phyloP scores from a whole-genome alignment of 2,113 vertebrate species.

The Dipodomys spectabilis region DNA sequence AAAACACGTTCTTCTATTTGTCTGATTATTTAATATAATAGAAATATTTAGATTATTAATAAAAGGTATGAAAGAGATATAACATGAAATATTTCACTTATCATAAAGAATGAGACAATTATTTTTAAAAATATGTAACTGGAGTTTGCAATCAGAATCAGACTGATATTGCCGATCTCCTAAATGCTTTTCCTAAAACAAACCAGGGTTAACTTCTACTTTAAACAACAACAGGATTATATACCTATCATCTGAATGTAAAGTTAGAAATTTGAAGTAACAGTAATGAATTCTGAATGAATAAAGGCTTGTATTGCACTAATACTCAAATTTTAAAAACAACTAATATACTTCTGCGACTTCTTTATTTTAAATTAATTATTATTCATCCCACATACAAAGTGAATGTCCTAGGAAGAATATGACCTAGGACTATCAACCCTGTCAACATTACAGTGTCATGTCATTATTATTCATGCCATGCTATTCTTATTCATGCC shows the following conservation, averaged over 20 bases:
- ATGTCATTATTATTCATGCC: neutral
- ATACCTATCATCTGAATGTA: neutral
- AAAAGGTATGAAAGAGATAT: neutral
- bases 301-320: neutral
- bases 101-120: neutral
- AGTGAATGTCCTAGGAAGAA: neutral
- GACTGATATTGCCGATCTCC: accelerated
- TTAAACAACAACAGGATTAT: neutral
- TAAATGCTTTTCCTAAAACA: neutral
- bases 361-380: neutral
- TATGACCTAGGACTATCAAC: neutral
- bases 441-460: neutral
- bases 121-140: neutral
- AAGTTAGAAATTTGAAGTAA: neutral
- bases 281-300: neutral
- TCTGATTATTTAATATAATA: neutral
- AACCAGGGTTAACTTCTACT: neutral
- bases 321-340: neutral
- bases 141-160: neutral
- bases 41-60: neutral
- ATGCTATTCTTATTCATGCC: accelerated
- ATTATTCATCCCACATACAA: neutral
- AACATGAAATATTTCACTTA: neutral
- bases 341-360: neutral
- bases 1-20: too few relatives aligned